Percentiles rank a stretch among this genome's conserved stretches.
These are phyloP conservation scores for Phylloscopus trochilus DNA, from an alignment of 2,113 vertebrate species.

Conservation along the genomic window DNA sequence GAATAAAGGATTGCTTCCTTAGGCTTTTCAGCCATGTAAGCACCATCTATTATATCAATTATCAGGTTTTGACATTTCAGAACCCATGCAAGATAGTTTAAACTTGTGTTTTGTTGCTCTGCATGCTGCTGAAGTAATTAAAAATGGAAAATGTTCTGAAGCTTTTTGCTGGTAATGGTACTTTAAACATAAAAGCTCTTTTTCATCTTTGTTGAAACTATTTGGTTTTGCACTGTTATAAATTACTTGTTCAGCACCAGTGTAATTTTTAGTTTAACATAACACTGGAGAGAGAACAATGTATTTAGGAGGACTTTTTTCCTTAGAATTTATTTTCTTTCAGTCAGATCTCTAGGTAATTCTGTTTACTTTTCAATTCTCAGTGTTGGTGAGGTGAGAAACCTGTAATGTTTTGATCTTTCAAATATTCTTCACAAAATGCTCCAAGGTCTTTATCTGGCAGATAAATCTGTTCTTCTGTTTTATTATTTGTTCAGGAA, in stretches of 20 bases:
- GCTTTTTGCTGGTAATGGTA: not conserved
- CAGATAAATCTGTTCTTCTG: not conserved
- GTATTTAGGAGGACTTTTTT: not conserved
- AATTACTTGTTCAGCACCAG: not conserved
- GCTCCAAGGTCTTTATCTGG: constrained; percentile 8
- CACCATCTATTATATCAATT: not conserved
- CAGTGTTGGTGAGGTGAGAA: not conserved
- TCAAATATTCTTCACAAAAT: not conserved
- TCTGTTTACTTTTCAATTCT: constrained; percentile 25
- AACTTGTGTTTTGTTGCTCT: not conserved
- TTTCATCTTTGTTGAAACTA: not conserved
- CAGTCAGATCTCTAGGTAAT: not conserved
- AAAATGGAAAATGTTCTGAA: not conserved
- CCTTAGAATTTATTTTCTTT: not conserved
- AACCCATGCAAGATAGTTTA: not conserved
- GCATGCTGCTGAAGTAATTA: not conserved
- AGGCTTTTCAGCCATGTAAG: not conserved
- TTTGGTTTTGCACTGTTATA: not conserved
- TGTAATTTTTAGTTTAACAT: not conserved
- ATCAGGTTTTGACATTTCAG: not conserved
- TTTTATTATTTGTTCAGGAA: constrained; percentile 8
- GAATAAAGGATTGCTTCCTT: not conserved
- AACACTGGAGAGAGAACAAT: not conserved
- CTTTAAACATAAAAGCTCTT: not conserved
- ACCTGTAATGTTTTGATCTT: constrained; percentile 4